Conservation (phyloP, 1,140 invertebrate genomes). For the Diplogasteroides magnus region DNA sequence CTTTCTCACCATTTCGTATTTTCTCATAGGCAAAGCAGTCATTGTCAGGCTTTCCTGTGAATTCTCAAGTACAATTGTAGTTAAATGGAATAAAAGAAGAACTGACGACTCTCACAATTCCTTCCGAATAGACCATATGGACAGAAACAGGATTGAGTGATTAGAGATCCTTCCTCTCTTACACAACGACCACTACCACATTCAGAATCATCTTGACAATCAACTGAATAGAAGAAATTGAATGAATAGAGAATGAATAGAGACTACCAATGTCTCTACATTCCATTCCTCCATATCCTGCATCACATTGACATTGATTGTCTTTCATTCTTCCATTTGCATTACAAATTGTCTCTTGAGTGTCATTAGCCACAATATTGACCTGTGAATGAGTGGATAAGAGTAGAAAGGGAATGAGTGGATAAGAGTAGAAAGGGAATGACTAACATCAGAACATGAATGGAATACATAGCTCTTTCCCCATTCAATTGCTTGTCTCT, state of each 20-base stretch:
- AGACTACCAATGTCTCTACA: conserved; percentile 44
- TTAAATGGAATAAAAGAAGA: conserved; percentile 18
- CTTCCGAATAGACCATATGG: conserved; percentile 34
- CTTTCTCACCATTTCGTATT: conserved; percentile 4
- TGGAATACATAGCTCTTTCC: conserved; percentile 75
- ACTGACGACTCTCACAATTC: conserved; percentile 57
- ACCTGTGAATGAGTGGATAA: conserved; percentile 10
- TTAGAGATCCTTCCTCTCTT: conserved; percentile 56
- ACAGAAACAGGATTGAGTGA: conserved; percentile 55
- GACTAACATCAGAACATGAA: conserved; percentile 87
- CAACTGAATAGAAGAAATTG: conserved; percentile 24
- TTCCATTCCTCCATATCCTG: conserved; percentile 35
- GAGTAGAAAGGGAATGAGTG: conserved; percentile 60
- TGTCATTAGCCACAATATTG: neutral
- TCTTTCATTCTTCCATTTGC: conserved; percentile 31
- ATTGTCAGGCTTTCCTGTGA: conserved; percentile 23
- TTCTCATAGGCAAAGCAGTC: conserved; percentile 32
- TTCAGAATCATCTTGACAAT: conserved; percentile 31
- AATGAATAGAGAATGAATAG: conserved; percentile 7
- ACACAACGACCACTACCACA: conserved; percentile 56
- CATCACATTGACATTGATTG: conserved; percentile 38
- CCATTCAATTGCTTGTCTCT: conserved; percentile 84
- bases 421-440: conserved; percentile 61
- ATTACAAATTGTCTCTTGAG: conserved; percentile 19
- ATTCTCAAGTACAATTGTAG: conserved; percentile 21